These are phyloP conservation scores for Drosophila basisetae DNA, from an alignment of 2,888 invertebrate genomes.

Conservation along the genomic window DNA sequence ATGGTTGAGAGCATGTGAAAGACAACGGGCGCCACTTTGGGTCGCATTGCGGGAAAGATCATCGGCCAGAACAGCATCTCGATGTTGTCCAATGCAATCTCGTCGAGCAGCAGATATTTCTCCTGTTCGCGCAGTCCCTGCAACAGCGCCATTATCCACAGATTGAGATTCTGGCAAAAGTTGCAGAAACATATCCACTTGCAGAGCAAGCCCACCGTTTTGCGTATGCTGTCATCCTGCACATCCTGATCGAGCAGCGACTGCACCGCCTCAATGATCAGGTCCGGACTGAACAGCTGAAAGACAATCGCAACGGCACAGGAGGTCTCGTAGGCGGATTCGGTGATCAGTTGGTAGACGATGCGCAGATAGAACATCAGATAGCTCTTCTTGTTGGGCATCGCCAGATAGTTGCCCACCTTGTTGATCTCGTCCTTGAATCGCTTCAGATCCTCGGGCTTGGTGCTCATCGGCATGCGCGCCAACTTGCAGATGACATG, in stretches of 20 bases:
- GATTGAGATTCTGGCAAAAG: conserved; percentile 88
- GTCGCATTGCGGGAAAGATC: conserved; percentile 86
- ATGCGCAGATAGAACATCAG: conserved; percentile 74
- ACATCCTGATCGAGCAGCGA: conserved; percentile 74
- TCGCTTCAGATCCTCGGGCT: conserved; percentile 70
- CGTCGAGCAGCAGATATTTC: conserved; percentile 87
- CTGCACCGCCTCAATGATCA: conserved; percentile 82
- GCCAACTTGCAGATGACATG: conserved; percentile 75
- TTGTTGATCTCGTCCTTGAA: conserved; percentile 83
- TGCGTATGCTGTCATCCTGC: conserved; percentile 86
- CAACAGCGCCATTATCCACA: conserved; percentile 89
- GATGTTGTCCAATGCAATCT: conserved; percentile 88
- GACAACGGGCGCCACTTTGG: conserved; percentile 88
- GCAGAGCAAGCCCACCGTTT: conserved; percentile 89
- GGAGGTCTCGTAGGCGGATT: conserved; percentile 70
- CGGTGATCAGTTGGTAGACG: conserved; percentile 81
- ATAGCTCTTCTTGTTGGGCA: conserved; percentile 71
- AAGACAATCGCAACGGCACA: conserved; percentile 84
- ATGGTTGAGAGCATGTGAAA: conserved; percentile 88
- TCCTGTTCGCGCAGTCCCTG: conserved; percentile 88
- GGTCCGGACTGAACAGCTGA: conserved; percentile 79
- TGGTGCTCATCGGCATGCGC: conserved; percentile 63
- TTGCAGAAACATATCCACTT: conserved; percentile 89
- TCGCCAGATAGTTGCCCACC: conserved; percentile 76
- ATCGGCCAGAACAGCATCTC: conserved; percentile 87